Percentiles rank a stretch among this genome's conserved stretches.
phyloP scores from a whole-genome alignment of 2,888 invertebrate genomes.

The Abrostola triplasia region DNA sequence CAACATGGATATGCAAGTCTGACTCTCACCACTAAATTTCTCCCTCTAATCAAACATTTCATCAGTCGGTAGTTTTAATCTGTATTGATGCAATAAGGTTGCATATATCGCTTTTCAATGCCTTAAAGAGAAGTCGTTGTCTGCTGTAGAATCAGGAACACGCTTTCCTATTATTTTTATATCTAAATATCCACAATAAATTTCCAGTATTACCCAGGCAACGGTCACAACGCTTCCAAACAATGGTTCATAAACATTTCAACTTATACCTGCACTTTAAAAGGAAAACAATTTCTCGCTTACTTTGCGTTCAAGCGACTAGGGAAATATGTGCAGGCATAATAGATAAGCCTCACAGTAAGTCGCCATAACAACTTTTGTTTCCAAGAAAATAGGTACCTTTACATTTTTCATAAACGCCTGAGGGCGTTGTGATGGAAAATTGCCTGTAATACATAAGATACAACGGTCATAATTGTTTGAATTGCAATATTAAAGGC shows the following conservation, averaged over 20 bases:
- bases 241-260: conserved; percentile 72
- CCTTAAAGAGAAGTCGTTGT: not conserved
- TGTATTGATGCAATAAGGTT: too few species aligned
- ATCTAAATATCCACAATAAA: conserved; percentile 12
- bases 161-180: not conserved
- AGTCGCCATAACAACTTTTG: conserved; percentile 81
- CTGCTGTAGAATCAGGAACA: not conserved
- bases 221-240: conserved; percentile 45
- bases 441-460: conserved; percentile 72
- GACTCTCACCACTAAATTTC: too few species aligned
- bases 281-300: conserved; percentile 83
- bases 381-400: conserved; percentile 74
- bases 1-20: too few species aligned
- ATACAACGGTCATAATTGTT: conserved; percentile 72
- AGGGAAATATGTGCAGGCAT: conserved; percentile 77
- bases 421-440: conserved; percentile 67
- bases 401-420: conserved; percentile 75
- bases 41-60: too few species aligned
- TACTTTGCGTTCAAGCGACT: conserved; percentile 80
- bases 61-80: too few species aligned
- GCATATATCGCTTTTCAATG: not conserved
- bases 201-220: conserved; percentile 22
- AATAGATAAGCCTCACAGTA: conserved; percentile 80
- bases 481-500: conserved; percentile 64
- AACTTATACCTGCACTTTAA: conserved; percentile 65